Base-by-base conservation (phyloP, 2,113 vertebrate genomes). In the Hippotragus niger region DNA sequence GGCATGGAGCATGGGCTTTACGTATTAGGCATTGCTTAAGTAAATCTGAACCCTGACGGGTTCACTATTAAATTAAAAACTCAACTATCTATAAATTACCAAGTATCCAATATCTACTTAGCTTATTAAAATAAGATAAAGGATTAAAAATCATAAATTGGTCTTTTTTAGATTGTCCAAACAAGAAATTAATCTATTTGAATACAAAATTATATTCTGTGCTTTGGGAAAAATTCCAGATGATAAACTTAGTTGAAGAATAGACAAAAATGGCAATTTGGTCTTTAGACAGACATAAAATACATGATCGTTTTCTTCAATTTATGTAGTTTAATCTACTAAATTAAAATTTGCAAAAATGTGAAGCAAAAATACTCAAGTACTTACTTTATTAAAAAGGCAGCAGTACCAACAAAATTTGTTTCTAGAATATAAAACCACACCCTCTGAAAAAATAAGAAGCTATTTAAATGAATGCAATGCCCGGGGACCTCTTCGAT, bases 161-260 rank as follows among this genome's bases (percentile, higher is more conserved):
- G 29, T 94, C 55, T 74, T 86, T 82, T 95, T 91, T 33, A 89
- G 43, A 33, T 5, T 21, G 17, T 96, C 95, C 83, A 97, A 60
- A 88, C 74, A 98, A 78, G 4, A 94, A 97, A 81, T 8, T 96
- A 96, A 96, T 87, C 52, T 43, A 93, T 58, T 36, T 81, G 31
- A 78, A 97, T 86, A 97, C 62, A 88, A 31, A 64, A 98, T 98
- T 47, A 67, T 36, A 98, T 43, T 97, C 36, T 93, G 11, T 90
- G 27, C 92, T 96, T 97, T 95, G n/a, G 83, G 21, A 91, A 2
- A 98, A 98, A 96, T 96, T 90, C 74, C 36, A 90, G 36, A 64
- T 60, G 80, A 97, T 89, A 98, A 97, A 97, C 85, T 85, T 9
- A 98, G n/a, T 96, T 98, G 80, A 96, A 95, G 93, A 96, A 47